Evolutionary conservation across 1,140 invertebrate species (phyloP).

Genomic region (Drosophila neocordata): DNA sequence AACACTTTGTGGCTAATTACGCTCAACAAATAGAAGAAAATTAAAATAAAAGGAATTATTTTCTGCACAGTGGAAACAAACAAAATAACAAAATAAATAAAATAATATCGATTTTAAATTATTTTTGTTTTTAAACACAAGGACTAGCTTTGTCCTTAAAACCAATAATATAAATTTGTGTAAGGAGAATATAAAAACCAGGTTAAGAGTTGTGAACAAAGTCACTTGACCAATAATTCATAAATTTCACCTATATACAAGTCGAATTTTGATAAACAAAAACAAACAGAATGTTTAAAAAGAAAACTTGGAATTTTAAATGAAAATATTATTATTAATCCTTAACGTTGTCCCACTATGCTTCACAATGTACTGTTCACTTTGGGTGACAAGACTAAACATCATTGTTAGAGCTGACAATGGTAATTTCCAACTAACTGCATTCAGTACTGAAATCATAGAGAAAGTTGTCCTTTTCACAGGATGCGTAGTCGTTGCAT

Average conservation of each 20-base stretch:
- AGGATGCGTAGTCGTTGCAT: slow-evolving; percentile 13
- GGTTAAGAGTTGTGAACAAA: no score
- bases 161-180: no score
- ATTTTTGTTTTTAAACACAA: no score
- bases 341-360: not conserved
- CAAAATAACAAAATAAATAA: no score
- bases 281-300: not conserved
- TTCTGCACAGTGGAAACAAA: slow-evolving; percentile 7
- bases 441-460: slow-evolving; percentile 1
- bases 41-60: not conserved
- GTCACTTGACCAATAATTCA: no score
- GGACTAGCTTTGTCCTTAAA: no score
- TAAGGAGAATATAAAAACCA: no score
- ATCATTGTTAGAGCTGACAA: slow-evolving; percentile 41
- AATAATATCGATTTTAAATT: no score
- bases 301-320: not conserved
- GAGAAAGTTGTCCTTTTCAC: slow-evolving; percentile 20
- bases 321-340: not conserved
- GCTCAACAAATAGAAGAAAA: slow-evolving; percentile 36
- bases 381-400: slow-evolving; percentile 37
- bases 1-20: slow-evolving; percentile 73
- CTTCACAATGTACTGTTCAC: slow-evolving; percentile 9
- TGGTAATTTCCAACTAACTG: slow-evolving; percentile 43
- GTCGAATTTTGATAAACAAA: not conserved
- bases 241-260: not conserved